These are phyloP conservation scores for Tachystola acroxantha DNA, from an alignment of 2,888 invertebrate species.

Conservation along the genomic window DNA sequence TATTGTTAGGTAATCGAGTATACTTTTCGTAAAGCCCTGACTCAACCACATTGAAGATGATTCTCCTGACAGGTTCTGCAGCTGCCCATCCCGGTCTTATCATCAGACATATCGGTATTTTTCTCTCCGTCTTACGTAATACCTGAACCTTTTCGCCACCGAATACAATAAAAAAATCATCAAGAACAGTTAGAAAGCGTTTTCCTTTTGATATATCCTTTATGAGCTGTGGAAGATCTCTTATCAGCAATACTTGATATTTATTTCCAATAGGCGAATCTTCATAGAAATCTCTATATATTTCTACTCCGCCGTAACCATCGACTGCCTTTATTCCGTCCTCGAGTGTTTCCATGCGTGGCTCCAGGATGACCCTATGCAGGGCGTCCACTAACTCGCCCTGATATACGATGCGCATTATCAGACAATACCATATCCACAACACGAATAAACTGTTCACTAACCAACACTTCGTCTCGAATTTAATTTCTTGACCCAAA, in stretches of 20 bases:
- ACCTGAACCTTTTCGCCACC: slow-evolving; percentile 29
- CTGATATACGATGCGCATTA: slow-evolving; percentile 49
- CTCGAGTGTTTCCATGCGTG: slow-evolving; percentile 27
- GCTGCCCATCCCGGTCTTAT: slow-evolving; percentile 51
- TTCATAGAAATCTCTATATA: slow-evolving; percentile 25
- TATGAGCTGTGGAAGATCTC: slow-evolving; percentile 21
- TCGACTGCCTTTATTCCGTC: slow-evolving; percentile 34
- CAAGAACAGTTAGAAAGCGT: slow-evolving; percentile 32
- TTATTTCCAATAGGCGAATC: slow-evolving; percentile 26
- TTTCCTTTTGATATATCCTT: slow-evolving; percentile 32
- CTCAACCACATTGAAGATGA: slow-evolving; percentile 30
- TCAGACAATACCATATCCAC: slow-evolving; percentile 53
- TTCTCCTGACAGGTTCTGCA: slow-evolving; percentile 22
- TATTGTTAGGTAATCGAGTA: slow-evolving; percentile 12
- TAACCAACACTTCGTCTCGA: slow-evolving; percentile 31
- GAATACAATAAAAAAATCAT: slow-evolving; percentile 20
- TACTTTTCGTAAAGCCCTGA: slow-evolving; percentile 30
- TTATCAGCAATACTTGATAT: slow-evolving; percentile 21
- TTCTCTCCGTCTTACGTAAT: slow-evolving; percentile 27
- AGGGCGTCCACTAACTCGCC: slow-evolving; percentile 40
- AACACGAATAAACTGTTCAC: slow-evolving; percentile 35
- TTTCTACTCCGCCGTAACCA: slow-evolving; percentile 33
- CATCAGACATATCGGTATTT: slow-evolving; percentile 26
- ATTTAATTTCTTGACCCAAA: slow-evolving; percentile 39
- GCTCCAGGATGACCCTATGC: slow-evolving; percentile 34